Percentiles rank a stretch among this genome's conserved stretches.
Conservation (phyloP, 2,797 vertebrate genomes). For the Neosalanx taihuensis region DNA sequence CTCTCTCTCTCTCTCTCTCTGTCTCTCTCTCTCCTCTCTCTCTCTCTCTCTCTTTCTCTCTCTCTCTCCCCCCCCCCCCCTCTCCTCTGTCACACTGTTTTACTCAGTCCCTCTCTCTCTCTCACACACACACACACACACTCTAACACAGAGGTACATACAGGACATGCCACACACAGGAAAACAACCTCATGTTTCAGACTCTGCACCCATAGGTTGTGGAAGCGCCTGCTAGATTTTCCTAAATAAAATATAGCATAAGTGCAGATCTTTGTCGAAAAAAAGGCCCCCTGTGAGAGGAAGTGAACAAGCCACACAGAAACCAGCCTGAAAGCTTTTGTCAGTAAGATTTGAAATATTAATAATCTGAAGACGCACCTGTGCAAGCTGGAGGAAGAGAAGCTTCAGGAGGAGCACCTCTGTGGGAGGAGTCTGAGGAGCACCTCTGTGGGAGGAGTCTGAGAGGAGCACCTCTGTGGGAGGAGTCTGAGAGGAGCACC, state of each 20-base stretch:
- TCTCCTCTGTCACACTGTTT: too few species aligned
- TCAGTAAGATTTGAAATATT: slow-evolving; percentile 70
- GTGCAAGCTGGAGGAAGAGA: slow-evolving; percentile 40
- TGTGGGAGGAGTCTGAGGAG: slow-evolving; percentile 7
- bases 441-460: not conserved
- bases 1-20: too few species aligned
- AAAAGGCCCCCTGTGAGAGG: slow-evolving; percentile 31
- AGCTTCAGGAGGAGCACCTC: slow-evolving; percentile 1
- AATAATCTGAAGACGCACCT: slow-evolving; percentile 69
- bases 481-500: slow-evolving; percentile 2
- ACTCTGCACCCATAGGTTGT: slow-evolving; percentile 15
- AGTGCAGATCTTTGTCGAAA: slow-evolving; percentile 56
- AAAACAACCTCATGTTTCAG: slow-evolving; percentile 28
- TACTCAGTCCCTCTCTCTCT: not conserved
- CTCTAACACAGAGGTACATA: not conserved
- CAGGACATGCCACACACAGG: slow-evolving; percentile 12
- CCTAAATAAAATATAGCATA: slow-evolving; percentile 63
- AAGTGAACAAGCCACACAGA: slow-evolving; percentile 37
- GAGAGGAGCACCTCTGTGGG: not conserved
- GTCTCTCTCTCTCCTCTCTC: not conserved
- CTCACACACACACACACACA: slow-evolving; percentile 20
- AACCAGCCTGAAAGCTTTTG: slow-evolving; percentile 69
- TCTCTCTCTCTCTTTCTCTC: too few species aligned
- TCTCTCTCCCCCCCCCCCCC: too few species aligned
- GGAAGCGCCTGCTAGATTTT: slow-evolving; percentile 32